Percentiles rank a stretch among this genome's conserved stretches.
Conservation (phyloP, 2,797 vertebrate species). For the Adelosebastes latens region DNA sequence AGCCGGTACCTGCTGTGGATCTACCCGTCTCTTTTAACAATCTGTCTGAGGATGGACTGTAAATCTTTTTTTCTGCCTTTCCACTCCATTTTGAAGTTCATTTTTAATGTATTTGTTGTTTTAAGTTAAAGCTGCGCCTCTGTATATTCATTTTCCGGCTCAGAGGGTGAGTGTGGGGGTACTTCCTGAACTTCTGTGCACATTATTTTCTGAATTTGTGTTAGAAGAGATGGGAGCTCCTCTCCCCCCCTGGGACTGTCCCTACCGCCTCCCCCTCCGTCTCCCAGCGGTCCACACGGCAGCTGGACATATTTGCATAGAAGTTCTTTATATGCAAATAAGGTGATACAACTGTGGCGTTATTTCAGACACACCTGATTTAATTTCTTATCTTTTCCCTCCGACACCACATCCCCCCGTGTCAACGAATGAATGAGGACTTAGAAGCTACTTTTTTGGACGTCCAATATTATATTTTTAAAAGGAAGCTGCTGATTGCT, state of each 20-base stretch:
- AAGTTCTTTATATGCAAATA: constrained; percentile 41
- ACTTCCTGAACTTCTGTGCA: neutral
- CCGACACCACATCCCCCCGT: neutral
- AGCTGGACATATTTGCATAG: constrained; percentile 40
- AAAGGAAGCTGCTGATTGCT: constrained; percentile 47
- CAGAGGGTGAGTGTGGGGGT: neutral
- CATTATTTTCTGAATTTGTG: constrained; percentile 13
- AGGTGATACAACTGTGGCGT: constrained; percentile 24
- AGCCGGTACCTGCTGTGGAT: constrained; percentile 37
- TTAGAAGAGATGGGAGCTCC: constrained; percentile 7
- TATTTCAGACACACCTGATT: constrained; percentile 11
- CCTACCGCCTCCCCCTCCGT: neutral
- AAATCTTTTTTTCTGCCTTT: constrained; percentile 46
- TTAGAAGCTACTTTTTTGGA: constrained; percentile 23
- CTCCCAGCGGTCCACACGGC: neutral
- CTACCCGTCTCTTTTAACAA: constrained; percentile 17
- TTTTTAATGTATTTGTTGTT: constrained; percentile 12
- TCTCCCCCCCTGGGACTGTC: neutral
- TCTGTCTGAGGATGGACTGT: constrained; percentile 45
- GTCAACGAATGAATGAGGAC: constrained; percentile 13
- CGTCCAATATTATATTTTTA: constrained; percentile 32
- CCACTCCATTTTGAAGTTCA: neutral
- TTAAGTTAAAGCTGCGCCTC: neutral
- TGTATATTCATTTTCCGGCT: neutral
- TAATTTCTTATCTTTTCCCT: neutral